phyloP scores from a whole-genome alignment of 2,797 vertebrate species.

The Poeciliopsis turneri region DNA sequence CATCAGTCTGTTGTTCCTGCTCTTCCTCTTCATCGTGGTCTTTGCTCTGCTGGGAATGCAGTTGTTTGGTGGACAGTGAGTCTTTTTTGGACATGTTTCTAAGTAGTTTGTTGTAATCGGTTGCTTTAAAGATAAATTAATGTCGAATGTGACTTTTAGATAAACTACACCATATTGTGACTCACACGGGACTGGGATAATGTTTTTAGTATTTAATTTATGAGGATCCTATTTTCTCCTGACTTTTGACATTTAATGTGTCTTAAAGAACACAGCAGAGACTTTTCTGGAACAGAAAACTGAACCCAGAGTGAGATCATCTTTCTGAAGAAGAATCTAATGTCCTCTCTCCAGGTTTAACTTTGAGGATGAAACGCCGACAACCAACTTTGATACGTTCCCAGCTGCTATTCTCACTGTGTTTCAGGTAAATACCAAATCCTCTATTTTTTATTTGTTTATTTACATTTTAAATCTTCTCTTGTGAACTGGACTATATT shows the following conservation, averaged over 20 bases:
- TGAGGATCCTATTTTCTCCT: neutral
- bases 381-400: conserved; percentile 97
- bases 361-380: conserved; percentile 93
- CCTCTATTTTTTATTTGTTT: neutral
- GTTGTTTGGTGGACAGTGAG: conserved; percentile 97
- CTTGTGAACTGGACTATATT: conserved; percentile 1
- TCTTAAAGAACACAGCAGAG: neutral
- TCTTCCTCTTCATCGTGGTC: conserved; percentile 98
- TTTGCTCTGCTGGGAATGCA: conserved; percentile 98
- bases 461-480: neutral
- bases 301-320: neutral
- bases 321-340: conserved; percentile 1
- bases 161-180: neutral
- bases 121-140: neutral
- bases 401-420: conserved; percentile 96
- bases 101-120: neutral
- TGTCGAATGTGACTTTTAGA: neutral
- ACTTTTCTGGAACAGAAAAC: neutral
- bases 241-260: neutral
- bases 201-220: neutral
- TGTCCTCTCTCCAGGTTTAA: conserved; percentile 87
- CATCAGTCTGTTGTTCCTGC: conserved; percentile 94
- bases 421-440: conserved; percentile 87
- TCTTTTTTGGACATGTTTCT: conserved; percentile 27
- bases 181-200: neutral